Evolutionary conservation across 1,140 invertebrate genomes (phyloP), one percentile per base, ranked within the genome.

Genomic region (Ostrea edulis): DNA sequence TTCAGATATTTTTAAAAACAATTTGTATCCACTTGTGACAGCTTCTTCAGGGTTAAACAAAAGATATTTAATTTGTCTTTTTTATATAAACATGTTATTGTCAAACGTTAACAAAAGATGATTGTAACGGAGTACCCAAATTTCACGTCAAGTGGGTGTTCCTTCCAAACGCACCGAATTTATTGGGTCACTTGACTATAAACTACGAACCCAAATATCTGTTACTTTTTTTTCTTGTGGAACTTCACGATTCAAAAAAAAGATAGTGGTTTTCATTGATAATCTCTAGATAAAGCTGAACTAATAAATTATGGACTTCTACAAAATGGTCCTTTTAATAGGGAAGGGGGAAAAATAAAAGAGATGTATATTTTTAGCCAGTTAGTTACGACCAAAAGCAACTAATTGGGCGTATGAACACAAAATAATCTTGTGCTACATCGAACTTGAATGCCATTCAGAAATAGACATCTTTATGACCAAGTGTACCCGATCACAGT

Each of bases 381-480:
- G 55, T 89, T 52, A 81, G 55, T 89, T 89, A 89, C 82, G 83
- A 89, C 65, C 68, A 84, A 77, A 82, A 86, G 54, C 55, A 85
- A 83, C 83, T 81, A 89, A 87, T 89, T 89, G 86, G 71, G 86
- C 88, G 77, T 77, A 87, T 82, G 82, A 82, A 89, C 71, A 83
- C 62, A 85, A 68, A 89, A 89, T 87, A 89, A 65, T 71, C 82
- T 85, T 52, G 54, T 85, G 29, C n/a, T 53, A 62, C 25, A 85
- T 58, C 29, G 44, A 44, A 77, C 44, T 51, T 9, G 68, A 77
- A 86, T 11, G 35, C 71, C 65, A 87, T 89, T 86, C 55, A 86
- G 55, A 85, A 65, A 54, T 35, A 85, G 86, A 89, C 84, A 87
- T 51, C 14, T 88, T 89, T 89, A 89, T 87, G 89, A 87, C 89